A percentile compares a stretch with the other conserved stretches of the same genome.
phyloP scores from a whole-genome alignment of 1,140 invertebrate genomes.

The Drosophila pectinifera region DNA sequence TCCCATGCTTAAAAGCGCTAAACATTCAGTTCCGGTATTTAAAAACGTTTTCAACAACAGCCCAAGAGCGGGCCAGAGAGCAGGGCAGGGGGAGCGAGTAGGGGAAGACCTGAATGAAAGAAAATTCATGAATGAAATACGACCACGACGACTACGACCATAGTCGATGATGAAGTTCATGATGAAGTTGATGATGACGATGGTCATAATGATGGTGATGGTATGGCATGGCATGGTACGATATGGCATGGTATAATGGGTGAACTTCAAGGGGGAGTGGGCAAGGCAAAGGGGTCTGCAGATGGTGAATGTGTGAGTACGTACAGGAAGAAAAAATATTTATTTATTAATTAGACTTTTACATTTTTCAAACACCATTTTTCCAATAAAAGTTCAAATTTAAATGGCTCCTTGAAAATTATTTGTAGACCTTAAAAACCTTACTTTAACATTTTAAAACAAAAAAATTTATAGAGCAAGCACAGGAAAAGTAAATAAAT shows the following conservation, averaged over 20 bases:
- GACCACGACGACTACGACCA: conserved; percentile 61
- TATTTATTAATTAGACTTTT: neutral
- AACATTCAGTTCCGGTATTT: conserved; percentile 84
- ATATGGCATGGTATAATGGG: conserved; percentile 39
- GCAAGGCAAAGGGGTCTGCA: conserved; percentile 25
- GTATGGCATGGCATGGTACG: conserved; percentile 20
- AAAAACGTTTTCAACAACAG: conserved; percentile 80
- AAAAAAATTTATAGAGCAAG: no score
- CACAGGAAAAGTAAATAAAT: no score
- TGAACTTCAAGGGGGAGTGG: conserved; percentile 22
- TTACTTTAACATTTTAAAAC: no score
- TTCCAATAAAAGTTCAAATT: no score
- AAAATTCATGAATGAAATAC: conserved; percentile 84
- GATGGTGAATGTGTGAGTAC: conserved; percentile 6
- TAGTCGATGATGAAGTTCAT: conserved; percentile 31
- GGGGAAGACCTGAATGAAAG: conserved; percentile 72
- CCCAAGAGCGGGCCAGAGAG: conserved; percentile 13
- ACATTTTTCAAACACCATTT: no score
- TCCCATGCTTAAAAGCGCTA: conserved; percentile 83
- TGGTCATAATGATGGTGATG: conserved; percentile 30
- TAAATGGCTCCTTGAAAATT: no score
- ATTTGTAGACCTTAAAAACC: no score
- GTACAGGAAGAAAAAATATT: neutral
- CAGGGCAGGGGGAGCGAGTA: neutral
- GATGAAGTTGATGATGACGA: conserved; percentile 4